These are phyloP conservation scores for Cryptus viduatorius DNA, from an alignment of 2,888 invertebrate species.

Conservation along the genomic window DNA sequence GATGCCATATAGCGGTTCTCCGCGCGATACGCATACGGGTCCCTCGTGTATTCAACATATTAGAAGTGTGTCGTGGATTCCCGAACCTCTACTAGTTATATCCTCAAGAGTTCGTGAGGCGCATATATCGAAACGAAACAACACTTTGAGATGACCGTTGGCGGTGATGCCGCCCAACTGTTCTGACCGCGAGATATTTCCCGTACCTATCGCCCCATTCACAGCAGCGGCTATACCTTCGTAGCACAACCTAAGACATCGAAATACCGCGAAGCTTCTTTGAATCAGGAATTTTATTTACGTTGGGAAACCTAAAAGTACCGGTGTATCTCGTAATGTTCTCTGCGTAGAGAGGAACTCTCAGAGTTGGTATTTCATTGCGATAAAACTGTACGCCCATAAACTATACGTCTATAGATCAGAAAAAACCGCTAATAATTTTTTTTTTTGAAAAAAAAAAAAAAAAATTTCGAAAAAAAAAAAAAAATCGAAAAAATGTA, in stretches of 20 bases:
- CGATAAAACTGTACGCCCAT: too few species aligned
- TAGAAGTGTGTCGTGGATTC: slow-evolving; percentile 14
- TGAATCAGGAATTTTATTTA: slow-evolving; percentile 32
- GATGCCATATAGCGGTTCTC: slow-evolving; percentile 10
- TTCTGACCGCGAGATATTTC: slow-evolving; percentile 17
- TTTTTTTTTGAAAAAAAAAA: too few species aligned
- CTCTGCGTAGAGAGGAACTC: background rate
- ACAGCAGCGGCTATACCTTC: background rate
- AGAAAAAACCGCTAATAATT: too few species aligned
- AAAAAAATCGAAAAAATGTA: too few species aligned
- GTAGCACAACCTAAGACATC: background rate
- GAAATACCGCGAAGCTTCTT: background rate
- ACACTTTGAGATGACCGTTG: slow-evolving; percentile 10
- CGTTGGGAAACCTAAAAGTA: slow-evolving; percentile 29
- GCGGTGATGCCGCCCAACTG: background rate
- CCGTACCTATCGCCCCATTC: background rate
- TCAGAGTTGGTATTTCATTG: too few species aligned
- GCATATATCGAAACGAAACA: background rate
- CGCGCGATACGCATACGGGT: background rate
- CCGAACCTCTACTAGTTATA: slow-evolving; percentile 35
- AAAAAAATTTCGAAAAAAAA: too few species aligned
- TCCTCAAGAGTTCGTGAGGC: slow-evolving; percentile 21
- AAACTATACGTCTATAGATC: too few species aligned
- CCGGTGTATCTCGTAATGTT: slow-evolving; percentile 30
- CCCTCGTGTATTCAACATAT: background rate